Evolutionary conservation across 2,113 vertebrate genomes (phyloP), one percentile per base, ranked within the genome.

Genomic region (Elachura formosa): DNA sequence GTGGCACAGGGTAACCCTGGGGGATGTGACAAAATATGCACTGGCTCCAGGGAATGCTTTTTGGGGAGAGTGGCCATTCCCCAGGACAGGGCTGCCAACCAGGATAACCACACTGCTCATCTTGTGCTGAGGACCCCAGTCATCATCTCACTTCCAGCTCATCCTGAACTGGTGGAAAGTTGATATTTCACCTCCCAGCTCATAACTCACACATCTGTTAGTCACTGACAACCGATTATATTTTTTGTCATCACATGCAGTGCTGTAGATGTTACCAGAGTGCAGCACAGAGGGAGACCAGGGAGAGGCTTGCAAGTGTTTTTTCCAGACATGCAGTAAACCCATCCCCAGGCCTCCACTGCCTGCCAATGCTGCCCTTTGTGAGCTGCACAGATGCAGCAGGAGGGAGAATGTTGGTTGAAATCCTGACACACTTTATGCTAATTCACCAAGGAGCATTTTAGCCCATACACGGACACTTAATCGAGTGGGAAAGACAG

Each of bases 401-500:
- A 0, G 36, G 67, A 83, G 48, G 76, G 59, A 75, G 73, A 72
- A 82, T 28, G 36, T 12, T 48, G 51, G 78, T 74, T 26, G 2
- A 62, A 89, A 79, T 59, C 85, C 87, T 80, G 41, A 80, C 36
- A 83, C 87, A 85, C 71, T 48, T 73, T 61, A 85, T 90, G 67
- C 55, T 83, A 93, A 93, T 90, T 80, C 82, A 86, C 82, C 78
- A 71, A 94, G 83, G 63, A 95, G 63, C 83, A 55, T 83, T 91
- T 90, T 51, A 94, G 79, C 86, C 72, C 79, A 20, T 91, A 55
- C 82, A 73, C 0, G 5, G 87, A 77, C 75, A 73, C 91, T 85
- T 85, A 79, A 83, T 71, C 49, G 19, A 90, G 90, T 59, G 82
- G 82, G 92, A 81, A 75, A 95, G 72, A 91, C 87, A 94, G 91